Percentiles rank a stretch among this genome's conserved stretches.
Evolutionary conservation across 2,113 vertebrate genomes (phyloP).

Genomic region (Tetraodon nigroviridis): DNA sequence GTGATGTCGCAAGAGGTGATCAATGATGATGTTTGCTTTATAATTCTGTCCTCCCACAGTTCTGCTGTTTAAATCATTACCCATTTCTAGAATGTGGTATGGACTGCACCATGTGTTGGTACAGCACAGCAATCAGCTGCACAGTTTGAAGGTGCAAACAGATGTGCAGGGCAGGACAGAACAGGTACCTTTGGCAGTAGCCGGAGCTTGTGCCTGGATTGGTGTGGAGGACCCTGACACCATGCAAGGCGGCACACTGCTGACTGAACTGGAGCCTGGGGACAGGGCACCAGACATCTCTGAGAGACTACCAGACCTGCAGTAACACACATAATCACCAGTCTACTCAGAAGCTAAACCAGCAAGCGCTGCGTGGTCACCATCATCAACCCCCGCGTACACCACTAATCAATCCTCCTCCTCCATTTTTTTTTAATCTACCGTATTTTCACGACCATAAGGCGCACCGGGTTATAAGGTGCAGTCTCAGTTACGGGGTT

Average conservation of each 20-base stretch:
- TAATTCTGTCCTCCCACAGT: slow-evolving; percentile 37
- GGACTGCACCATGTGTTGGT: slow-evolving; percentile 30
- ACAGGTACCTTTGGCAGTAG: slow-evolving; percentile 82
- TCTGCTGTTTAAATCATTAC: slow-evolving; percentile 15
- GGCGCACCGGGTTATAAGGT: too few relatives aligned
- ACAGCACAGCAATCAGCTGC: slow-evolving; percentile 41
- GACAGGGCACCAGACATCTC: slow-evolving; percentile 74
- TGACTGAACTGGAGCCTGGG: slow-evolving; percentile 79
- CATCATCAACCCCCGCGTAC: slow-evolving; percentile 33
- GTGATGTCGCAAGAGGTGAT: slow-evolving; percentile 58
- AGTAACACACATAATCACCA: slow-evolving; percentile 75
- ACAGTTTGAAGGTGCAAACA: slow-evolving; percentile 43
- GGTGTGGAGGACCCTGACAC: slow-evolving; percentile 71
- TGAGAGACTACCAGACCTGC: slow-evolving; percentile 73
- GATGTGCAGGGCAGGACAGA: slow-evolving; percentile 59
- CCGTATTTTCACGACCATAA: too few relatives aligned
- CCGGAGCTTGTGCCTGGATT: slow-evolving; percentile 72
- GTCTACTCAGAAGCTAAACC: slow-evolving; percentile 65
- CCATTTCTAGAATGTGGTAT: slow-evolving; percentile 14
- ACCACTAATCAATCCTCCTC: slow-evolving; percentile 46
- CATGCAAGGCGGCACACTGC: slow-evolving; percentile 82
- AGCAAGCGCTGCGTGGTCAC: slow-evolving; percentile 48
- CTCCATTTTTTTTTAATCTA: too few relatives aligned
- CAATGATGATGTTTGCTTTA: slow-evolving; percentile 49
- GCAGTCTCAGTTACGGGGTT: too few relatives aligned